phyloP scores from a whole-genome alignment of 2,113 vertebrate species.

The Phyllopteryx taeniolatus region DNA sequence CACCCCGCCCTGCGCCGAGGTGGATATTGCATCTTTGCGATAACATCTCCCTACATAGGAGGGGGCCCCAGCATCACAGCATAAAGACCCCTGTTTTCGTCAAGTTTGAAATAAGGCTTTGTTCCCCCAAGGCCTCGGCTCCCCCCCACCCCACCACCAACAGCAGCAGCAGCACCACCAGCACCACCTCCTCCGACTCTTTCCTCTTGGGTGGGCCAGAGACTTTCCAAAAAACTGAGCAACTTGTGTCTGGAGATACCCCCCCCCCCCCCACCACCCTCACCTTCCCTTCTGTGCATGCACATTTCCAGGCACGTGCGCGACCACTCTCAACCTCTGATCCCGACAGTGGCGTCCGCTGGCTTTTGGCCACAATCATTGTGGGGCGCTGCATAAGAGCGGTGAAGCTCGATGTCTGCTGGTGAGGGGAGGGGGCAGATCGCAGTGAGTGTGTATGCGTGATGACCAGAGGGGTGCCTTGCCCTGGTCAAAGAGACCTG shows the following conservation, averaged over 20 bases:
- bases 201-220: constrained; percentile 74
- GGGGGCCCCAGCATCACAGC: constrained; percentile 66
- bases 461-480: constrained; percentile 53
- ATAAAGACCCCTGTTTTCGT: constrained; percentile 76
- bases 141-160: constrained; percentile 12
- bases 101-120: constrained; percentile 76
- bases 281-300: constrained; percentile 25
- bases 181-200: constrained; percentile 63
- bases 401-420: constrained; percentile 49
- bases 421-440: constrained; percentile 42
- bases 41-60: constrained; percentile 74
- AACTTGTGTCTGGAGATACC: constrained; percentile 67
- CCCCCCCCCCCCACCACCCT: neutral
- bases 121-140: constrained; percentile 59
- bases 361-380: constrained; percentile 61
- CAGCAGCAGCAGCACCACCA: constrained; percentile 9
- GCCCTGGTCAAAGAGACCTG: constrained; percentile 66
- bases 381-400: constrained; percentile 51
- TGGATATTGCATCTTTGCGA: constrained; percentile 78
- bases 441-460: constrained; percentile 22
- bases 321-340: constrained; percentile 45
- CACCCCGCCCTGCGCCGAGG: constrained; percentile 52
- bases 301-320: constrained; percentile 36
- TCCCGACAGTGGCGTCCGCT: constrained; percentile 59
- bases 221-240: constrained; percentile 72